Evolutionary conservation across 2,113 vertebrate genomes (phyloP), one percentile per base, ranked within the genome.

Genomic region (Merops nubicus): DNA sequence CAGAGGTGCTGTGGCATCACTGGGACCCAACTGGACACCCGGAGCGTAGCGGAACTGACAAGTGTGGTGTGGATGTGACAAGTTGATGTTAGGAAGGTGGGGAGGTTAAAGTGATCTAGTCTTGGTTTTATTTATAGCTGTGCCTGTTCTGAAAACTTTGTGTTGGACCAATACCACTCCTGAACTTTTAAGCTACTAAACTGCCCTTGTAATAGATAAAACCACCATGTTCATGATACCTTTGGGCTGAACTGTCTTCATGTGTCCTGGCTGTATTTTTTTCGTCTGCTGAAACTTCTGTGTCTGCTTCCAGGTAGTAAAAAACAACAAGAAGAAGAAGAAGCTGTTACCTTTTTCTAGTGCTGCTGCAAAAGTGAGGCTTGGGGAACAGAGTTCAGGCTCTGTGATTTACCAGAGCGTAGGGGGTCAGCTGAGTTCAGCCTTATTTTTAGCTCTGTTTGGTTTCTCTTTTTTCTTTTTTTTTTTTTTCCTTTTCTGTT

Each of bases 401-500:
- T n/a, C 82, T 60, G 79, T 87, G 91, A 79, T 92, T 77, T 95
- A 86, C 90, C 62, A 75, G 88, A 95, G 89, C 65, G 91, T 47
- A 40, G 42, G 26, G 54, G 91, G 92, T 97, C 95, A 97, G 65
- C 88, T 15, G 62, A 95, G 89, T 96, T 96, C 91, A 97, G 80
- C 80, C 48, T 82, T 95, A 93, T 96, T 97, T 95, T 96, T 91
- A 96, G 91, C 73, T 62, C 72, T 75, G 70, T 95, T 96, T 83
- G 36, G 47, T 74, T 89, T 79, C 69, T 87, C 29, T 60, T 21
- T 80, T 64, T 79, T 29, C 18, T 63, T 72, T 21, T 34, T n/a
- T n/a, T 36, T n/a, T 38, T 18, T 69, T 72, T 81, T 82, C 88
- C 28, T 42, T 59, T 23, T 36, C 3, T 91, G 73, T 80, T 95